Evolutionary conservation across 2,113 vertebrate species (phyloP), one percentile per base, ranked within the genome.

Genomic region (Seriola dumerili): DNA sequence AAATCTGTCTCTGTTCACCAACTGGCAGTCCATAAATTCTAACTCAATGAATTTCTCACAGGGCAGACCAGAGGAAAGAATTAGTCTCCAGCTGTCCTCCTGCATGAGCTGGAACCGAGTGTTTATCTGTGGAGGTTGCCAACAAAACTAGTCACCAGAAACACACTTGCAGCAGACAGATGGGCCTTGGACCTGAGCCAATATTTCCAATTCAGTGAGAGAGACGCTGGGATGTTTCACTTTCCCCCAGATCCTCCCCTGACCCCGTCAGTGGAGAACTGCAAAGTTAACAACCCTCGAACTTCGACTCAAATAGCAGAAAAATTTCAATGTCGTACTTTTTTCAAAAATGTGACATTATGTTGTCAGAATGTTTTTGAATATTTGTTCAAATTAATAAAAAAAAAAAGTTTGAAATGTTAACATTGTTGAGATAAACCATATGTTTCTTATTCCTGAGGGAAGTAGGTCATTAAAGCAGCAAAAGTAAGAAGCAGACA

Each of bases 81-180:
- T 12, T 2, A 59, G 42, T 67, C 75, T 58, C 34, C 86, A 88
- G 86, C 84, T 86, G 86, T 66, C 13, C 13, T 57, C 44, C 63
- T 7, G 67, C 9, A 29, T 25, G 58, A 59, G 40, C 69, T 10
- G 1, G 12, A 69, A 50, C 55, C 40, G 14, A 71, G 38, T 78
- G 46, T 55, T 71, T 73, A 42, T 78, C 82, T 72, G 74, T 61
- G 3, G 1, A n/a, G 8, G 48, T 36, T 46, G 63, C 46, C 42
- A 36, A 42, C 14, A 25, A n/a, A 54, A 74, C 54, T 8, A 32
- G n/a, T 19, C 67, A 64, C 50, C 16, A 17, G 52, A n/a, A 54
- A 44, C 21, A 8, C 74, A 38, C 44, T 40, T 3, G 52, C 54
- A 64, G 69, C 80, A n/a, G 48, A 8, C 48, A 70, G 76, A 61